Evolutionary conservation across 2,888 invertebrate species (phyloP).

Genomic region (Urechis unicinctus): DNA sequence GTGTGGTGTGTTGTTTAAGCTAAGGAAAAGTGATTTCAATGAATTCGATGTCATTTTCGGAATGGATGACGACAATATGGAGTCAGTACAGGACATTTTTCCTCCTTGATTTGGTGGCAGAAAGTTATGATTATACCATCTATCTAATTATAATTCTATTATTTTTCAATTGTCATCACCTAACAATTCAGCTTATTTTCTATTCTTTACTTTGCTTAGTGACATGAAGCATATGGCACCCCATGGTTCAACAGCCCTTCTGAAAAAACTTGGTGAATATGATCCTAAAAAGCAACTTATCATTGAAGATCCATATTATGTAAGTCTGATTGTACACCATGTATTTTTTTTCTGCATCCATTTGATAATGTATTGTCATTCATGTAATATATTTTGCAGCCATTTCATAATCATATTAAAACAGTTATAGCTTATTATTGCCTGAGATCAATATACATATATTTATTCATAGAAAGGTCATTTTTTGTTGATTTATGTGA

Average conservation of each 20-base stretch:
- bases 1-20: slow-evolving; percentile 62
- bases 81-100: too few species aligned
- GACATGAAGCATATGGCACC: slow-evolving; percentile 41
- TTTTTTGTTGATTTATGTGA: background rate
- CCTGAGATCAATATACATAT: too few species aligned
- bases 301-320: slow-evolving; percentile 85
- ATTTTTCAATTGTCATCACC: too few species aligned
- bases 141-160: too few species aligned
- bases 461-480: too few species aligned
- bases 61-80: slow-evolving; percentile 86
- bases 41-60: slow-evolving; percentile 87
- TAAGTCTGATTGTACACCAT: background rate
- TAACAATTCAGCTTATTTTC: too few species aligned
- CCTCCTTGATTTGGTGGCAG: background rate
- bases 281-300: slow-evolving; percentile 69
- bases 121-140: background rate
- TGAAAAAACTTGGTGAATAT: slow-evolving; percentile 78
- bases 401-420: too few species aligned
- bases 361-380: too few species aligned
- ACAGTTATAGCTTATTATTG: too few species aligned
- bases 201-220: slow-evolving; percentile 23
- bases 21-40: slow-evolving; percentile 67
- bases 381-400: too few species aligned
- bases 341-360: too few species aligned
- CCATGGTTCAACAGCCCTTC: slow-evolving; percentile 62